Conservation (phyloP, 2,113 vertebrate genomes). For the Myrmecobius fasciatus region DNA sequence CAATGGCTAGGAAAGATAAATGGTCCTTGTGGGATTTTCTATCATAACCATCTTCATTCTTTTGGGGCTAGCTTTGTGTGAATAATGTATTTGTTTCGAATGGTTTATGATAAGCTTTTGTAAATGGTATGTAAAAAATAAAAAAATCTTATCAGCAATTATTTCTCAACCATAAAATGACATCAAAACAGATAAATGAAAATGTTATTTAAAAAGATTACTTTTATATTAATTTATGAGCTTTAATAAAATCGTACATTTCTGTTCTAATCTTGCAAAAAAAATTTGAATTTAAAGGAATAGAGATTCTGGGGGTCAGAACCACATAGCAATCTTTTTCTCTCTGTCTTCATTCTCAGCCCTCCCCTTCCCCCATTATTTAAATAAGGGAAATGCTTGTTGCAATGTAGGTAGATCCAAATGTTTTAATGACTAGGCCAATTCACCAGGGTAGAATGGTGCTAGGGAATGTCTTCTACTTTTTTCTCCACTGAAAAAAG, state of each 20-base stretch:
- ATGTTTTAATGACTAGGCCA: not conserved
- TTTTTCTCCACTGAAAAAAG: not conserved
- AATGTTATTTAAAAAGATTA: not conserved
- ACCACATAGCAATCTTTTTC: not conserved
- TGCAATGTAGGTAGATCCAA: not conserved
- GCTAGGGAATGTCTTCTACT: constrained; percentile 1
- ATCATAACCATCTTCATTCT: not conserved
- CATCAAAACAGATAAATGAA: not conserved
- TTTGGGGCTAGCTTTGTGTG: not conserved
- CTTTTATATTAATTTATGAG: not conserved
- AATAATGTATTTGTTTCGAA: not conserved
- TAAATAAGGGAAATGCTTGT: not conserved
- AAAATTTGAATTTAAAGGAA: not conserved
- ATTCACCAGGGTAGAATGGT: not conserved
- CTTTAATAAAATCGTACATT: not conserved
- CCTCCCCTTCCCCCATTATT: not conserved
- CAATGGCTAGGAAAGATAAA: not conserved
- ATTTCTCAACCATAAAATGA: not conserved
- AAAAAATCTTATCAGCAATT: not conserved
- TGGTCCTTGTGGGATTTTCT: not conserved
- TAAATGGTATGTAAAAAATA: not conserved
- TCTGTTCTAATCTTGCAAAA: not conserved
- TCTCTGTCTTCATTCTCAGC: not conserved
- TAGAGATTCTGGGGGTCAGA: not conserved
- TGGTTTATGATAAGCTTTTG: not conserved